phyloP scores from a whole-genome alignment of 2,797 vertebrate species.

The Pitangus sulphuratus region DNA sequence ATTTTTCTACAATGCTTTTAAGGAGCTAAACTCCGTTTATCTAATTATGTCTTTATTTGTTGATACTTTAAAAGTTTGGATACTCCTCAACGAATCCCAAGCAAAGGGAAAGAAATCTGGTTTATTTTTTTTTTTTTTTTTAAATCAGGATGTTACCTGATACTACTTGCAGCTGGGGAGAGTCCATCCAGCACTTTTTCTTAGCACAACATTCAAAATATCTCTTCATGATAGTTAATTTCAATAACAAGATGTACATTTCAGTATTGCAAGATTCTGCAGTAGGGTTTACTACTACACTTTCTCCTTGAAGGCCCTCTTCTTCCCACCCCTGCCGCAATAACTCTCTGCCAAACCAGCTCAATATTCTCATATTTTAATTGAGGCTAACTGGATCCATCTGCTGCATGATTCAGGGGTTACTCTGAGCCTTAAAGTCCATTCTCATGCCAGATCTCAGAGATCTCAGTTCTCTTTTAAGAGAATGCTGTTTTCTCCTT shows the following conservation, averaged over 20 bases:
- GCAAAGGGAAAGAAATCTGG: neutral
- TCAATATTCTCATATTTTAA: conserved; percentile 9
- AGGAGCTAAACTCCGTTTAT: neutral
- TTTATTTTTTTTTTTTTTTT: neutral
- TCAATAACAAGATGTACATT: neutral
- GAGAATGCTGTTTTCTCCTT: neutral
- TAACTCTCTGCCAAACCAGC: neutral
- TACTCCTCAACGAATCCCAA: neutral
- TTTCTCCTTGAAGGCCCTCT: neutral
- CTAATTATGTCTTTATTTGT: neutral
- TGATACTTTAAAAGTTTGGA: neutral
- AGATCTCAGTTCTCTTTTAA: neutral
- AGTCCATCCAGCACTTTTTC: neutral
- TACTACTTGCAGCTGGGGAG: neutral
- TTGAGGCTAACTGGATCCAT: conserved; percentile 18
- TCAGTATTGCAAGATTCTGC: neutral
- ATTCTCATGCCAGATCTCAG: neutral
- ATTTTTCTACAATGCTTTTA: neutral
- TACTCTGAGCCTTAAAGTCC: neutral
- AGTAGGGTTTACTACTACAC: neutral
- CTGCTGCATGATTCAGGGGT: neutral
- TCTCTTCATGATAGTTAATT: neutral
- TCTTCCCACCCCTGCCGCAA: neutral
- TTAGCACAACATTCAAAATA: neutral
- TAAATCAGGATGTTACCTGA: neutral